These are phyloP conservation scores for Elephantulus edwardii DNA, from an alignment of 2,113 vertebrate genomes.

Conservation along the genomic window DNA sequence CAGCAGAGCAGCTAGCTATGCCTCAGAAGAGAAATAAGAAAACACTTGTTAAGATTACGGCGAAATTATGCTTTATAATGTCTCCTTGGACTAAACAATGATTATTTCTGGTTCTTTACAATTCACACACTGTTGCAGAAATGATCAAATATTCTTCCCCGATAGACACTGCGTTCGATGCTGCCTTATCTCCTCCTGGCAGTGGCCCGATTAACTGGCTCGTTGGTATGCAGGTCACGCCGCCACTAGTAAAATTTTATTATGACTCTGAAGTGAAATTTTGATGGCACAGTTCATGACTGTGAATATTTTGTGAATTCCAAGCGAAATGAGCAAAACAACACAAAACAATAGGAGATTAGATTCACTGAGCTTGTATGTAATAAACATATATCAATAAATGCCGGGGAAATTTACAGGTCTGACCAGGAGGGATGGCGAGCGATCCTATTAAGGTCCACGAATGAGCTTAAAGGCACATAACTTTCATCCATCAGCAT, in stretches of 20 bases:
- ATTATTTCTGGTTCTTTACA: slow-evolving; percentile 72
- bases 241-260: slow-evolving; percentile 75
- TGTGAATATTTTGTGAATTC: slow-evolving; percentile 77
- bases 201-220: slow-evolving; percentile 75
- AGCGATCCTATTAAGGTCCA: slow-evolving; percentile 79
- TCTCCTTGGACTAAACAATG: slow-evolving; percentile 72
- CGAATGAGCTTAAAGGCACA: slow-evolving; percentile 69
- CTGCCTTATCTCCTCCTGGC: slow-evolving; percentile 73
- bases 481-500: slow-evolving; percentile 82
- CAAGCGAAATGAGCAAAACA: slow-evolving; percentile 77
- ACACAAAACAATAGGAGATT: slow-evolving; percentile 70
- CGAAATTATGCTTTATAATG: slow-evolving; percentile 66
- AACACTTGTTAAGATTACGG: slow-evolving; percentile 71
- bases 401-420: slow-evolving; percentile 75
- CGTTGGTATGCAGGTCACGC: slow-evolving; percentile 72
- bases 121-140: slow-evolving; percentile 76
- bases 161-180: slow-evolving; percentile 63
- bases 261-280: slow-evolving; percentile 79
- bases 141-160: slow-evolving; percentile 81
- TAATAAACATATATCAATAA: slow-evolving; percentile 80
- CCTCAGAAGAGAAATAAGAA: slow-evolving; percentile 63
- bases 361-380: slow-evolving; percentile 72
- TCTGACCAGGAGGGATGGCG: slow-evolving; percentile 63
- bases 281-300: slow-evolving; percentile 74
- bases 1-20: slow-evolving; percentile 31